phyloP scores from a whole-genome alignment of 1,140 invertebrate genomes.

The Thaumetopoea pityocampa region DNA sequence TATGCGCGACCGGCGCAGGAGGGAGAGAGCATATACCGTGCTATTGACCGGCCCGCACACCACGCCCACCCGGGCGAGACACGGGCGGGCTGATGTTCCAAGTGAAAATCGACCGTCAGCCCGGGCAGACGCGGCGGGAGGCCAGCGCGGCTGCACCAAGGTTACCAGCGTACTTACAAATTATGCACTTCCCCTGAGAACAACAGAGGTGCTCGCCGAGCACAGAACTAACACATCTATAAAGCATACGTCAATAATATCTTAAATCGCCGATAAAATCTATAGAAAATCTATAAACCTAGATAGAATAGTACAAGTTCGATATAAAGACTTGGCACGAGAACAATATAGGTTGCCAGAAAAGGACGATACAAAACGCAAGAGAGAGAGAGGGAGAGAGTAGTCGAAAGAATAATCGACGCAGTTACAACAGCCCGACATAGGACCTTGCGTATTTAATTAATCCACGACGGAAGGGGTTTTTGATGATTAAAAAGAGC shows the following conservation, averaged over 20 bases:
- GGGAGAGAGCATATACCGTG: constrained; percentile 54
- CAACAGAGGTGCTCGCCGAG: not conserved
- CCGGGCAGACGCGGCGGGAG: constrained; percentile 59
- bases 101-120: constrained; percentile 73
- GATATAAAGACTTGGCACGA: constrained; percentile 47
- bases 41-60: constrained; percentile 71
- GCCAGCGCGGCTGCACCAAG: constrained; percentile 56
- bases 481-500: constrained; percentile 13
- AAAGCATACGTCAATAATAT: constrained; percentile 1
- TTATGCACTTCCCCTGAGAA: constrained; percentile 48
- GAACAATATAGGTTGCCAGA: constrained; percentile 46
- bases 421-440: constrained; percentile 26
- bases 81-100: constrained; percentile 60
- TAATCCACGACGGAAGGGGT: constrained; percentile 21
- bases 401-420: constrained; percentile 30
- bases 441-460: constrained; percentile 34
- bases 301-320: constrained; percentile 37
- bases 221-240: constrained; percentile 5
- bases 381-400: constrained; percentile 34
- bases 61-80: constrained; percentile 70
- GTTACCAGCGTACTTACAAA: constrained; percentile 45
- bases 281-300: constrained; percentile 36
- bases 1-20: constrained; percentile 23
- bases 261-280: constrained; percentile 24
- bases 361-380: constrained; percentile 34